phyloP scores from a whole-genome alignment of 2,888 invertebrate genomes.

The Drosophila anomelani region DNA sequence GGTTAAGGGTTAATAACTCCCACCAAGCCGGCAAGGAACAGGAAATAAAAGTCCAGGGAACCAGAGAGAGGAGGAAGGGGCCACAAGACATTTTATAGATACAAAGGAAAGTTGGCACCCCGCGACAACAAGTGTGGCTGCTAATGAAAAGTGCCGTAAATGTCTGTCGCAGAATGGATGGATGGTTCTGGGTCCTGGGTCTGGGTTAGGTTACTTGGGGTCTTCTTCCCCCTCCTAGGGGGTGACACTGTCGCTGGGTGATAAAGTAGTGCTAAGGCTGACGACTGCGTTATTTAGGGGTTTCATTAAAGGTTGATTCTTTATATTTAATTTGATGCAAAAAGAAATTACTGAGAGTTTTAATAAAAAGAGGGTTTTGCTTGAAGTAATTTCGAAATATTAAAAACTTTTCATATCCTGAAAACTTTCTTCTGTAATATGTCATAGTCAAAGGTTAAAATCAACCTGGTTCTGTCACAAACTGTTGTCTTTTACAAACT shows the following conservation, averaged over 20 bases:
- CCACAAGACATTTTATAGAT: constrained; percentile 69
- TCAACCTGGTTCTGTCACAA: not conserved
- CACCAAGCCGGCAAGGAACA: constrained; percentile 59
- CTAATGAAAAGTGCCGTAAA: constrained; percentile 73
- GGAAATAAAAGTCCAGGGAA: constrained; percentile 50
- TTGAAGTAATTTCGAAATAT: not conserved
- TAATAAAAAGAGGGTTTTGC: not conserved
- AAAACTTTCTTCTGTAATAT: not conserved
- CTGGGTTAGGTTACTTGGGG: constrained; percentile 19
- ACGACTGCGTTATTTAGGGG: constrained; percentile 12
- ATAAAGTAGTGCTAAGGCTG: constrained; percentile 32
- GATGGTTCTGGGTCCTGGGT: constrained; percentile 15
- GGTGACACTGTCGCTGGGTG: constrained; percentile 1
- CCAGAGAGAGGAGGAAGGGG: constrained; percentile 31
- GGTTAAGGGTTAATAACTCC: constrained; percentile 84
- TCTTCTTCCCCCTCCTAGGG: not conserved
- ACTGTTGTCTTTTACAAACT: constrained; percentile 3
- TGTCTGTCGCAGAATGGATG: constrained; percentile 51
- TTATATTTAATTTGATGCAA: constrained; percentile 7
- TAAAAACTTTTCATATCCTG: not conserved
- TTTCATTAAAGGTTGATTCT: constrained; percentile 3
- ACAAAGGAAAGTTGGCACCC: constrained; percentile 44
- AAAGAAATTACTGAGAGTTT: not conserved
- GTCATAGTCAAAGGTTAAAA: not conserved
- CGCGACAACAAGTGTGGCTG: constrained; percentile 66